A percentile compares a stretch with the other conserved stretches of the same genome.
Evolutionary conservation across 2,888 invertebrate species (phyloP).

Genomic region (Zhuqinia jingwanae): DNA sequence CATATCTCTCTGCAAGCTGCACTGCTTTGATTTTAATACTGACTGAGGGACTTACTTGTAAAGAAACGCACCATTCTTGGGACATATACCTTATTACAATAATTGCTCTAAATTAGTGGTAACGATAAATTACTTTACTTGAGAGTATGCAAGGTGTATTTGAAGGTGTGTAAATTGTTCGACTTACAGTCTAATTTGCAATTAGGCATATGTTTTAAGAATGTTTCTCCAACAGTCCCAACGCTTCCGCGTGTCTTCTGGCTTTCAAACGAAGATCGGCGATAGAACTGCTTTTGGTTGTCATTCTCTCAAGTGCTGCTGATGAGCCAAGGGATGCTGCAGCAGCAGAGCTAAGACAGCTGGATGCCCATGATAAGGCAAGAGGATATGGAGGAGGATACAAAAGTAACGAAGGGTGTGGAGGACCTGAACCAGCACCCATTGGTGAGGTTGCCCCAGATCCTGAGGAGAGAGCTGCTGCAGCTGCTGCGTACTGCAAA

Average conservation of each 20-base stretch:
- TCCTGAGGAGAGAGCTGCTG: constrained; percentile 81
- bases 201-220: constrained; percentile 30
- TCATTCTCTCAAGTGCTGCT: constrained; percentile 79
- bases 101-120: no score
- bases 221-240: constrained; percentile 82
- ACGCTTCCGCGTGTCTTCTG: constrained; percentile 94
- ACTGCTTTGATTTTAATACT: no score
- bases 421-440: constrained; percentile 71
- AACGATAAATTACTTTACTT: no score
- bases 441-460: constrained; percentile 79
- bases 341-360: constrained; percentile 83
- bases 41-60: no score
- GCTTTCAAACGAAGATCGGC: constrained; percentile 97
- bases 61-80: no score
- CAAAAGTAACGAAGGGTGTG: constrained; percentile 78
- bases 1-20: no score
- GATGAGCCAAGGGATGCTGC: constrained; percentile 82
- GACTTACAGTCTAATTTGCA: background rate
- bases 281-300: constrained; percentile 93
- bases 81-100: no score
- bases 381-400: constrained; percentile 79
- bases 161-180: no score
- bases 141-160: no score
- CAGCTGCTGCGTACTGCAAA: constrained; percentile 83
- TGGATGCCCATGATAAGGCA: constrained; percentile 80